These are phyloP conservation scores for Styela clava DNA, from an alignment of 23 tunicate species.

Conservation along the genomic window DNA sequence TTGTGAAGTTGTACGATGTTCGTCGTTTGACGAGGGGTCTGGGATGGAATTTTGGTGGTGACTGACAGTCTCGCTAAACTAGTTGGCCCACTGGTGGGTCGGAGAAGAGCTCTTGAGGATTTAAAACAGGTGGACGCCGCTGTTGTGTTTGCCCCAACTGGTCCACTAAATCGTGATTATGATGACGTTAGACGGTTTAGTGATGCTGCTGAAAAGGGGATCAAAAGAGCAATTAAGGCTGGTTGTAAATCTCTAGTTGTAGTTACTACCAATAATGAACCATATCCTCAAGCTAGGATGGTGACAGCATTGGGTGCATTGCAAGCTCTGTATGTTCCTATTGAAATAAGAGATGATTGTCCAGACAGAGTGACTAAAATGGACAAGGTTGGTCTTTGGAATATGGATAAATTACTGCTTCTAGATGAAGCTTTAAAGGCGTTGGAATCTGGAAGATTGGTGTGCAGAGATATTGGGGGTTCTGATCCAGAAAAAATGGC, in stretches of 20 bases:
- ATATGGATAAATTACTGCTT: neutral
- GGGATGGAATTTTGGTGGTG: slow-evolving; percentile 31
- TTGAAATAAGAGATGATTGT: slow-evolving; percentile 79
- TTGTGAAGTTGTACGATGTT: slow-evolving; percentile 7
- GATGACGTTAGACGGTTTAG: slow-evolving; percentile 89
- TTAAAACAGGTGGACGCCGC: slow-evolving; percentile 28
- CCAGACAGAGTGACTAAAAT: slow-evolving; percentile 67
- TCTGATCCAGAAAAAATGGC: slow-evolving; percentile 99
- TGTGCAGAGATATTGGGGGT: slow-evolving; percentile 85
- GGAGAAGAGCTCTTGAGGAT: slow-evolving; percentile 39
- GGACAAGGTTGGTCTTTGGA: slow-evolving; percentile 10
- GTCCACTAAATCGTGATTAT: slow-evolving; percentile 87
- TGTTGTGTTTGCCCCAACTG: slow-evolving; percentile 76
- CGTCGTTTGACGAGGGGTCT: slow-evolving; percentile 12
- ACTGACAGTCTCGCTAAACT: slow-evolving; percentile 23
- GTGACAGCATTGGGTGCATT: slow-evolving; percentile 84
- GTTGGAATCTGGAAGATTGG: slow-evolving; percentile 55
- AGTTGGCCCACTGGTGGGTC: slow-evolving; percentile 22
- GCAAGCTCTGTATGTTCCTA: slow-evolving; percentile 70
- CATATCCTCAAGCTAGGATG: slow-evolving; percentile 39
- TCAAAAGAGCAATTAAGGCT: slow-evolving; percentile 67
- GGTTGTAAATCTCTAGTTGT: slow-evolving; percentile 67
- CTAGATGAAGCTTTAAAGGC: slow-evolving; percentile 20
- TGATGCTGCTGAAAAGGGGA: slow-evolving; percentile 80
- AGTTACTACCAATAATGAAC: slow-evolving; percentile 33